phyloP scores from a whole-genome alignment of 2,888 invertebrate species.

The Nephrotoma guestfalica region DNA sequence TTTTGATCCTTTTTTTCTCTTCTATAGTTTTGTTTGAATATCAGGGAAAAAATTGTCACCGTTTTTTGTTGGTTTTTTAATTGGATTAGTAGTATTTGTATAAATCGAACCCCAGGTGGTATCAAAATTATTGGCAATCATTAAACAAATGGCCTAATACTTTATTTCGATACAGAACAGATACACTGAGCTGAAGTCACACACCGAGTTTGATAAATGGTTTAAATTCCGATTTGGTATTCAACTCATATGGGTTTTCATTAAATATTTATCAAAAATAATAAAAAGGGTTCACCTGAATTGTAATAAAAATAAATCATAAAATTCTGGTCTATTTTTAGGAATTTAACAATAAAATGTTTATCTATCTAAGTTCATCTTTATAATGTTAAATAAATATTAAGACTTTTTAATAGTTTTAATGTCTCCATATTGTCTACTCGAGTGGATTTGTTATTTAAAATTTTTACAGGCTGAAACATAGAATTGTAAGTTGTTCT shows the following conservation, averaged over 20 bases:
- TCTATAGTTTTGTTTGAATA: neutral
- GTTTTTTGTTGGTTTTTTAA: neutral
- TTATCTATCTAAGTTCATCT: neutral
- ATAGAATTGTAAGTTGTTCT: neutral
- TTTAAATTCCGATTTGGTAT: neutral
- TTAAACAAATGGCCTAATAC: neutral
- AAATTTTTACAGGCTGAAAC: neutral
- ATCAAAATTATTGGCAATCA: neutral
- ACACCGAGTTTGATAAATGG: neutral
- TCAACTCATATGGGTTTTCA: neutral
- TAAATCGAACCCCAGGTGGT: neutral
- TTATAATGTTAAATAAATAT: neutral
- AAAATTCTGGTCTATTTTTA: neutral
- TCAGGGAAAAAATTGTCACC: neutral
- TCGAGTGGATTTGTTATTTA: neutral
- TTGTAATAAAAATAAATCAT: neutral
- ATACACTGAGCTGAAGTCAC: neutral
- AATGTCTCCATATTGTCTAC: neutral
- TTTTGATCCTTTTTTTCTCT: neutral
- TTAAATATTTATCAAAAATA: neutral
- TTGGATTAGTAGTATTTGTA: neutral
- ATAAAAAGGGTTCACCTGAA: neutral
- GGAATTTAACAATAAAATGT: neutral
- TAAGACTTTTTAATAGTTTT: neutral
- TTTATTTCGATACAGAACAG: neutral